Evolutionary conservation across 2,888 invertebrate species (phyloP).

Genomic region (Orthonevra nobilis): DNA sequence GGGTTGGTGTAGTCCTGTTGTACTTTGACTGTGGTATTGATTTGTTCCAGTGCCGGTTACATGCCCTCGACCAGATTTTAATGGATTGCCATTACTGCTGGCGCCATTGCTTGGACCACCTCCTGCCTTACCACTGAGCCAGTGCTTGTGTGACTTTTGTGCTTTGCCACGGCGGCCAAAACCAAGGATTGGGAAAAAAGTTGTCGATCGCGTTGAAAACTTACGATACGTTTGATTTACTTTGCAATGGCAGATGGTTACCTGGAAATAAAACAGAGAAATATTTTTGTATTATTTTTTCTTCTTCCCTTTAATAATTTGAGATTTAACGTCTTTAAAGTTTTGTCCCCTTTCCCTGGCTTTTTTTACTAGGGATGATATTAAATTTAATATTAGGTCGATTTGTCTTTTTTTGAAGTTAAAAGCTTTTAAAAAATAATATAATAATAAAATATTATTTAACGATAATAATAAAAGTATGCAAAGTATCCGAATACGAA

Average conservation of each 20-base stretch:
- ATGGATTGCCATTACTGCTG: slow-evolving; percentile 66
- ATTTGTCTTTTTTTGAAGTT: too few species aligned
- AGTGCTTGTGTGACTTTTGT: slow-evolving; percentile 81
- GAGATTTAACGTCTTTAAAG: too few species aligned
- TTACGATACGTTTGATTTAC: slow-evolving; percentile 88
- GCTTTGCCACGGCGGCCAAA: slow-evolving; percentile 78
- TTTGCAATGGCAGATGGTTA: slow-evolving; percentile 89
- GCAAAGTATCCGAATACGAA: too few species aligned
- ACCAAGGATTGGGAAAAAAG: slow-evolving; percentile 80
- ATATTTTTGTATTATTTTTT: too few species aligned
- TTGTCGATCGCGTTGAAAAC: slow-evolving; percentile 82
- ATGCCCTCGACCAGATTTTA: slow-evolving; percentile 66
- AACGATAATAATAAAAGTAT: too few species aligned
- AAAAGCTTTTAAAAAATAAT: too few species aligned
- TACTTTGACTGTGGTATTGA: slow-evolving; percentile 64
- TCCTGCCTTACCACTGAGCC: slow-evolving; percentile 83
- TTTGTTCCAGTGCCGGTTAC: slow-evolving; percentile 72
- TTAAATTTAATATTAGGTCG: too few species aligned
- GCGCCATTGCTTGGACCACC: slow-evolving; percentile 70
- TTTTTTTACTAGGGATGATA: too few species aligned
- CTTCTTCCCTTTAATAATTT: too few species aligned
- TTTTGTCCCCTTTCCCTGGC: too few species aligned
- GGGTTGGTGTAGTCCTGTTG: slow-evolving; percentile 74
- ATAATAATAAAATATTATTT: too few species aligned
- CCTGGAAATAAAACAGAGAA: slow-evolving; percentile 80